These are phyloP conservation scores for Himalopsyche tibetana DNA, from an alignment of 2,888 invertebrate genomes.

Conservation along the genomic window DNA sequence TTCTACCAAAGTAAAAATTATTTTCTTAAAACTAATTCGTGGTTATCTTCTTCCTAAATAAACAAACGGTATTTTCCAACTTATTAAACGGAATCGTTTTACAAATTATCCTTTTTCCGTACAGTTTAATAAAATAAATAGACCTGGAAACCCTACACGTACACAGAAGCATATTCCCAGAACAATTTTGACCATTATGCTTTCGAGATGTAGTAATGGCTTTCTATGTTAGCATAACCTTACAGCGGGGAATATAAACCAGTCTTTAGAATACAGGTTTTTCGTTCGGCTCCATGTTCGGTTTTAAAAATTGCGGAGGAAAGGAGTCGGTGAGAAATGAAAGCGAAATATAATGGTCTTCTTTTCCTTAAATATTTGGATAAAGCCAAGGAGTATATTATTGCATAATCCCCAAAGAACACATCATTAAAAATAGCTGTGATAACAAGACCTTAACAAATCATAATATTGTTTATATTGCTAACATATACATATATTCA, in stretches of 20 bases:
- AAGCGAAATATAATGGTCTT: slow-evolving; percentile 24
- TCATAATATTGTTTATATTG: background rate
- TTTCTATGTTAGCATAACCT: slow-evolving; percentile 60
- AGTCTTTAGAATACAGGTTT: slow-evolving; percentile 19
- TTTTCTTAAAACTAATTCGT: background rate
- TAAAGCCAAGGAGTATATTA: slow-evolving; percentile 19
- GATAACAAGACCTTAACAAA: background rate
- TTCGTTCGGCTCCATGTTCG: slow-evolving; percentile 7
- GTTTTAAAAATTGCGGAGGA: slow-evolving; percentile 1
- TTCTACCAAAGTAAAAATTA: background rate
- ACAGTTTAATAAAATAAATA: slow-evolving; percentile 36
- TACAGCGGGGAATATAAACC: slow-evolving; percentile 54
- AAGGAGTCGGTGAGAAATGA: background rate
- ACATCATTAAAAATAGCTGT: background rate
- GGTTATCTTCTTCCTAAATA: slow-evolving; percentile 17
- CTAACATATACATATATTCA: background rate
- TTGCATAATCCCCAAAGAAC: background rate
- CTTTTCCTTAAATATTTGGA: background rate
- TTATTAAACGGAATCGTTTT: slow-evolving; percentile 2
- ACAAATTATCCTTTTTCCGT: slow-evolving; percentile 30
- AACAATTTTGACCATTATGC: slow-evolving; percentile 63
- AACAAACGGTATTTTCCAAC: background rate
- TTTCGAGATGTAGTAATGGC: slow-evolving; percentile 57
- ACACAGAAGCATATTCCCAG: slow-evolving; percentile 51
- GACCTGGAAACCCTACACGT: slow-evolving; percentile 8